Evolutionary conservation across 2,888 invertebrate species (phyloP), one percentile per base, ranked within the genome.

Genomic region (Drosophila nigricruria): DNA sequence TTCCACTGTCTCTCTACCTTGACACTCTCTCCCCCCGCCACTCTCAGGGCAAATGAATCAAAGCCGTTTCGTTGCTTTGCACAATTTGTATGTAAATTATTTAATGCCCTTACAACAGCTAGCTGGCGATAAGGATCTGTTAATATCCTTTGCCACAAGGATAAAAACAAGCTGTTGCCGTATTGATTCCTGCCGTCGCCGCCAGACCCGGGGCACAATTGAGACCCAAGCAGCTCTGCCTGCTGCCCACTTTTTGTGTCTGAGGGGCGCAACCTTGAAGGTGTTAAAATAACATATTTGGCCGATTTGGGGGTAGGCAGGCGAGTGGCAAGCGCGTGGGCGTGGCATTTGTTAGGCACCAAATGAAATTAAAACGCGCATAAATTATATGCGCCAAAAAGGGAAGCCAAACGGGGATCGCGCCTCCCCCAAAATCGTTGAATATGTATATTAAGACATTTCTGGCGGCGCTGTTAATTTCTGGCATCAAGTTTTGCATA

Each of bases 361-460:
- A 84, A 84, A 84, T 89, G 87, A 90, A 86, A 86, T 86, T 86
- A 86, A 89, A 89, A 89, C 87, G 86, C 79, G 88, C 88, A 86
- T 89, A 89, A 86, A 86, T 86, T 89, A 89, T 82, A 82, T 71
- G 82, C 23, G 38, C 8, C 16, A 5, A 52, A 16, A 34, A 52
- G 36, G 52, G 10, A 23, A 34, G 16, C 10, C 40, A 4, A 18
- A 18, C 10, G 1, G 10, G n/a, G n/a, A n/a, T n/a, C n/a, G n/a
- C n/a, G n/a, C n/a, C n/a, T n/a, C 40, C 20, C 12, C 12, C 20
- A 4, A 72, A 87, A 77, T 82, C 71, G 78, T 80, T 85, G 85
- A 85, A 85, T 85, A 85, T 49, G 49, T 49, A 49, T 82, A 89
- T 85, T 85, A 89, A 85, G 89, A 88, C 78, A 88, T 88, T 89